Evolutionary conservation across 1,140 invertebrate species (phyloP).

Genomic region (Eufriesea mexicana): DNA sequence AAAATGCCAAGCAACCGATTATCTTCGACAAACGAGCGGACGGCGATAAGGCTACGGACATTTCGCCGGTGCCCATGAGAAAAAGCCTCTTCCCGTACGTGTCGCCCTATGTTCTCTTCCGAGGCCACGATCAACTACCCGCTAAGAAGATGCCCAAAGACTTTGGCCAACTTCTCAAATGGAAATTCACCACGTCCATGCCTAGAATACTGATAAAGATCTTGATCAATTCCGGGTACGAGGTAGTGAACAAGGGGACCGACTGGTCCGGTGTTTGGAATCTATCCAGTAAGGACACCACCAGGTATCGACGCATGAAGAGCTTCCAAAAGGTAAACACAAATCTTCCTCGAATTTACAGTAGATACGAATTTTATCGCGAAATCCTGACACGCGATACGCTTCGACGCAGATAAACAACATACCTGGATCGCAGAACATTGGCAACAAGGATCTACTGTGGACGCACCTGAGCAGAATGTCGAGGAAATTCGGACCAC

Average conservation of each 20-base stretch:
- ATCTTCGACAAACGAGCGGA: conserved; percentile 19
- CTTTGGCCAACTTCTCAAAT: not conserved
- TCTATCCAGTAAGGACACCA: not conserved
- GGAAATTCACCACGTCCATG: conserved; percentile 17
- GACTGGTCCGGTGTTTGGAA: conserved; percentile 34
- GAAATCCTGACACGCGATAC: too few relatives aligned
- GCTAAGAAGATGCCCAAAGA: not conserved
- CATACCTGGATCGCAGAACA: conserved; percentile 13
- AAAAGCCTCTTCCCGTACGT: conserved; percentile 28
- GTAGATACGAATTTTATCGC: too few relatives aligned
- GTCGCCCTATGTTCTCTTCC: conserved; percentile 24
- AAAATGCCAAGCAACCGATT: not conserved
- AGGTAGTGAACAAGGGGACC: not conserved
- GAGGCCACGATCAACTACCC: not conserved
- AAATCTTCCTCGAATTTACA: too few relatives aligned
- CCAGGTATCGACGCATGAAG: conserved; percentile 8
- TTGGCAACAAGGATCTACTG: conserved; percentile 26
- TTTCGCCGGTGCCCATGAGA: not conserved
- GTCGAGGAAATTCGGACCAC: not conserved
- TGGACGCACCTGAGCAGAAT: conserved; percentile 27
- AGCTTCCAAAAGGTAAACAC: conserved; percentile 28
- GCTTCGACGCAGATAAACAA: conserved; percentile 14
- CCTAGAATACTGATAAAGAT: conserved; percentile 18
- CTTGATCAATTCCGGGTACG: not conserved
- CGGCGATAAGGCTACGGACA: not conserved